Conservation (phyloP, 2,888 invertebrate genomes). For the Sesia bembeciformis region DNA sequence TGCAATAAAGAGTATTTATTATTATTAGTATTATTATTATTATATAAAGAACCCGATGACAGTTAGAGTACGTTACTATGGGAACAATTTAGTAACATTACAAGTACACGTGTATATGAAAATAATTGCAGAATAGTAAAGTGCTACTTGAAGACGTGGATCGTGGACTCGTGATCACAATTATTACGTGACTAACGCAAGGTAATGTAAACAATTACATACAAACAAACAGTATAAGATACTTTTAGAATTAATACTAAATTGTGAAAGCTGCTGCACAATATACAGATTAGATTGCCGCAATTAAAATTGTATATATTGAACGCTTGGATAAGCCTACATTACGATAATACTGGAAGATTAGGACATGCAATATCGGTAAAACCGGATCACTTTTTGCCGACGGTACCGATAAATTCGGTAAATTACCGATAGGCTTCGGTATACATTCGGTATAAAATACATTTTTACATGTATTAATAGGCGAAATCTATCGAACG, state of each 20-base stretch:
- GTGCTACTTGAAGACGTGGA: constrained; percentile 33
- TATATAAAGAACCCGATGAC: too few relatives aligned
- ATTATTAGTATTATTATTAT: too few relatives aligned
- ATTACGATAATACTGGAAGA: neutral
- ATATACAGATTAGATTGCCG: neutral
- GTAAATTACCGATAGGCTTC: too few relatives aligned
- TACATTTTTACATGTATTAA: too few relatives aligned
- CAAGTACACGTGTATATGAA: neutral
- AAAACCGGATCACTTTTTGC: too few relatives aligned
- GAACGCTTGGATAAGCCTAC: neutral
- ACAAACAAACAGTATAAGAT: neutral
- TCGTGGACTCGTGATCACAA: constrained; percentile 50
- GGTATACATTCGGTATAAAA: too few relatives aligned
- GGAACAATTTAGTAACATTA: too few relatives aligned
- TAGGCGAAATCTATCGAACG: too few relatives aligned
- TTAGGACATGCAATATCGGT: neutral
- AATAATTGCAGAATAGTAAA: constrained; percentile 39
- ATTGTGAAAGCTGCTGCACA: neutral
- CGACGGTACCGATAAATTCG: too few relatives aligned
- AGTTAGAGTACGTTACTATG: too few relatives aligned
- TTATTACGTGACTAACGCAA: constrained; percentile 53
- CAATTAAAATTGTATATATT: neutral
- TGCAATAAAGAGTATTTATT: too few relatives aligned
- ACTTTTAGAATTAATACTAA: neutral
- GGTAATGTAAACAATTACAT: constrained; percentile 30